Evolutionary conservation across 2,113 vertebrate species (phyloP).

Genomic region (Ascaphus truei): DNA sequence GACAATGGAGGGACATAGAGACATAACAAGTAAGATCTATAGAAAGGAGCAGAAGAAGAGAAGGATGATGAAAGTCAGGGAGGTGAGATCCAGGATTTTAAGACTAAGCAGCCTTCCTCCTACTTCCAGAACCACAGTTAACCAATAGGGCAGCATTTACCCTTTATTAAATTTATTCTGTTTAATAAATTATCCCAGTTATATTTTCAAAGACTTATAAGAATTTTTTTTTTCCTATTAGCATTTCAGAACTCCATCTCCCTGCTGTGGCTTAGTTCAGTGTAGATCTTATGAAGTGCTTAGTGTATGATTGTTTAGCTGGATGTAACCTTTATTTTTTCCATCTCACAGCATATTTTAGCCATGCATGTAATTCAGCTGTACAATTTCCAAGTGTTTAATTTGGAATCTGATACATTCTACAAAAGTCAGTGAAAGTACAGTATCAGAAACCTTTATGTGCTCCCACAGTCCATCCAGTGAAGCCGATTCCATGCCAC

Average conservation of each 20-base stretch:
- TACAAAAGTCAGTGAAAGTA: constrained; percentile 2
- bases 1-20: too few relatives aligned
- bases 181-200: background rate
- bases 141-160: too few relatives aligned
- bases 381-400: constrained; percentile 41
- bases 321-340: constrained; percentile 12
- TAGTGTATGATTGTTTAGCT: background rate
- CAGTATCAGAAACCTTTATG: constrained; percentile 33
- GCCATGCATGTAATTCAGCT: constrained; percentile 27
- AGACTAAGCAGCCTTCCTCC: too few relatives aligned
- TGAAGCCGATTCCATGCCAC: background rate
- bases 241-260: background rate
- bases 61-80: too few relatives aligned
- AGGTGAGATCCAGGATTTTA: too few relatives aligned
- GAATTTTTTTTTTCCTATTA: background rate
- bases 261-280: background rate
- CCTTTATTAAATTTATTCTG: too few relatives aligned
- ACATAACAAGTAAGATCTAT: too few relatives aligned
- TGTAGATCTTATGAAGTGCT: constrained; percentile 35
- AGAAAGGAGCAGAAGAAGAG: too few relatives aligned
- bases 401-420: constrained; percentile 39
- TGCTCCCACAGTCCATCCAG: background rate
- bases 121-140: background rate
- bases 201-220: background rate
- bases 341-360: constrained; percentile 35